phyloP scores from a whole-genome alignment of 2,888 invertebrate species.

The Heliconius cydno region DNA sequence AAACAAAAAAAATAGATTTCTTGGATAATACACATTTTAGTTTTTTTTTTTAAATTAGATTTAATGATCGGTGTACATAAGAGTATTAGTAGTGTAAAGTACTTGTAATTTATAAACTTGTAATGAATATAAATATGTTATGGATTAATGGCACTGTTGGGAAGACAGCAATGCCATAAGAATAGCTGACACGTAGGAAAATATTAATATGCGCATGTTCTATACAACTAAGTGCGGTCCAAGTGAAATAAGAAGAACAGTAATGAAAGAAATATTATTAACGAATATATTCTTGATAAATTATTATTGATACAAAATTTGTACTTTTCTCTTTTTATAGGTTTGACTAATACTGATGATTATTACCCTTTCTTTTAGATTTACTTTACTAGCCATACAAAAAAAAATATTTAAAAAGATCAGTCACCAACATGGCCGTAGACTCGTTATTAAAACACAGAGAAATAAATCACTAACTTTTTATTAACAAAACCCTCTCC shows the following conservation, averaged over 20 bases:
- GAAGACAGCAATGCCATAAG: slow-evolving; percentile 72
- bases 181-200: slow-evolving; percentile 82
- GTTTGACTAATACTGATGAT: too few species aligned
- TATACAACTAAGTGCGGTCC: slow-evolving; percentile 55
- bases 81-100: background rate
- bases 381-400: too few species aligned
- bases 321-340: too few species aligned
- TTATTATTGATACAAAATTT: too few species aligned
- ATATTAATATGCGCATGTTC: slow-evolving; percentile 76
- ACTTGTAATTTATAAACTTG: background rate
- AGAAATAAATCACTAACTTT: background rate
- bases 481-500: background rate
- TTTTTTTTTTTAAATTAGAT: background rate
- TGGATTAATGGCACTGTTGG: slow-evolving; percentile 39
- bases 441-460: background rate
- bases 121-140: background rate
- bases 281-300: too few species aligned
- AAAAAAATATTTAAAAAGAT: background rate
- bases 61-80: background rate
- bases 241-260: slow-evolving; percentile 43
- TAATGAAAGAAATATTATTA: background rate
- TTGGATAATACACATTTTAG: too few species aligned
- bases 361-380: too few species aligned
- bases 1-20: too few species aligned
- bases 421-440: background rate